Evolutionary conservation across 2,113 vertebrate species (phyloP).

Genomic region (Perca flavescens): DNA sequence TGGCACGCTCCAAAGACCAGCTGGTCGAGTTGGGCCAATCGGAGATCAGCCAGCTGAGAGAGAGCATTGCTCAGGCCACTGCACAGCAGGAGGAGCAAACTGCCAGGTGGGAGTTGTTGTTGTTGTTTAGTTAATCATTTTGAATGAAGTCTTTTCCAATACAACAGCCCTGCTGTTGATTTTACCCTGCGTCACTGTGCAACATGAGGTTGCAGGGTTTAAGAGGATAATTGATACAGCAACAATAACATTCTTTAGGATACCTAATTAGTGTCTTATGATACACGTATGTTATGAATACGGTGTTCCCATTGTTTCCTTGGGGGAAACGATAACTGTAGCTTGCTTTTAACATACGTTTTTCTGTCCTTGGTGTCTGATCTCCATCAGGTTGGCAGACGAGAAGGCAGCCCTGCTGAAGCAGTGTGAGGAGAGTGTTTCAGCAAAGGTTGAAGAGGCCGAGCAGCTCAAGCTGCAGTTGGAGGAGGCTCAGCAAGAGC

Average conservation of each 20-base stretch:
- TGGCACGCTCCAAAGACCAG: constrained; percentile 76
- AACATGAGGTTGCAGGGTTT: background rate
- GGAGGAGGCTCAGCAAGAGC: constrained; percentile 71
- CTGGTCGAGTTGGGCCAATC: constrained; percentile 69
- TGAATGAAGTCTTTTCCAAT: background rate
- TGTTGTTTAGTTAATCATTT: background rate
- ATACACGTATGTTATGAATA: background rate
- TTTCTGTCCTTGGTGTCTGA: background rate
- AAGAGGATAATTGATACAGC: background rate
- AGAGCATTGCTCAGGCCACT: constrained; percentile 53
- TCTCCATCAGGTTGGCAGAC: constrained; percentile 59
- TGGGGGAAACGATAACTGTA: background rate
- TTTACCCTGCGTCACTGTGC: background rate
- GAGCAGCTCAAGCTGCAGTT: constrained; percentile 60
- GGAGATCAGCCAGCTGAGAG: constrained; percentile 78
- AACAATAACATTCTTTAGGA: background rate
- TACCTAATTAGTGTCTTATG: background rate
- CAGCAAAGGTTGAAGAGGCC: constrained; percentile 65
- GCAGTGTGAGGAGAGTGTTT: constrained; percentile 75
- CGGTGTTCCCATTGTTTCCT: background rate
- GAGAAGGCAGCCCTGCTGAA: constrained; percentile 66
- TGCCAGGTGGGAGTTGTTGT: constrained; percentile 35
- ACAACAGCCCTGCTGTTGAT: background rate
- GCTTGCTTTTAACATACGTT: constrained; percentile 7
- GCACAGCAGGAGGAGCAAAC: constrained; percentile 68